Conservation (phyloP, 2,797 vertebrate species). For the Varecia variegata region DNA sequence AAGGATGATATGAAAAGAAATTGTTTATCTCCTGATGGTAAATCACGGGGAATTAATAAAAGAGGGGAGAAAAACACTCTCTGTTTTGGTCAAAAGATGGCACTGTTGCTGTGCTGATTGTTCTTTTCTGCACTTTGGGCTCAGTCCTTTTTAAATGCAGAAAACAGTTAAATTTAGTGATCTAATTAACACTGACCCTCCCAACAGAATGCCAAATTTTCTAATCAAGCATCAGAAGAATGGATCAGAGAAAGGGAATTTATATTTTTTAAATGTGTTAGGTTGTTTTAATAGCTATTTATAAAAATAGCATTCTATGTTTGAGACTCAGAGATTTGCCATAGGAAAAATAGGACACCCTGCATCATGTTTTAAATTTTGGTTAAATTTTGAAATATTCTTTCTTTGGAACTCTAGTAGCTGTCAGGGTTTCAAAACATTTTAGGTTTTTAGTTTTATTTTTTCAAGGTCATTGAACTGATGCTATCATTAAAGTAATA, state of each 20-base stretch:
- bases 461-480: neutral
- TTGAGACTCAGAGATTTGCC: constrained; percentile 9
- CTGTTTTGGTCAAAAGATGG: constrained; percentile 82
- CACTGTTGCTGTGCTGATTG: constrained; percentile 80
- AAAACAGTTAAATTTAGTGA: constrained; percentile 75
- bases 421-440: neutral
- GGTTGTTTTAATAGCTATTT: neutral
- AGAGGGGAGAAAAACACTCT: neutral
- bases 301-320: neutral
- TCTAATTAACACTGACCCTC: constrained; percentile 80
- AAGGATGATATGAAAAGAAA: neutral
- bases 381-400: neutral
- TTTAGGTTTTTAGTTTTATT: too few relatives aligned
- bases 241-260: constrained; percentile 8
- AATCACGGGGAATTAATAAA: neutral
- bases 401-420: neutral
- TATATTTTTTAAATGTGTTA: constrained; percentile 28
- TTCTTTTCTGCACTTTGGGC: constrained; percentile 31
- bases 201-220: constrained; percentile 51
- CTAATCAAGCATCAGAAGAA: constrained; percentile 62
- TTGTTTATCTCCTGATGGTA: constrained; percentile 45
- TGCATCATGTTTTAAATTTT: constrained; percentile 30
- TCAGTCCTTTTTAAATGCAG: constrained; percentile 64
- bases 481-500: neutral
- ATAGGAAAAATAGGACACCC: neutral